Conservation (phyloP, 37 sponge, comb jelly and placozoan genomes). For the Beroe forskalii region DNA sequence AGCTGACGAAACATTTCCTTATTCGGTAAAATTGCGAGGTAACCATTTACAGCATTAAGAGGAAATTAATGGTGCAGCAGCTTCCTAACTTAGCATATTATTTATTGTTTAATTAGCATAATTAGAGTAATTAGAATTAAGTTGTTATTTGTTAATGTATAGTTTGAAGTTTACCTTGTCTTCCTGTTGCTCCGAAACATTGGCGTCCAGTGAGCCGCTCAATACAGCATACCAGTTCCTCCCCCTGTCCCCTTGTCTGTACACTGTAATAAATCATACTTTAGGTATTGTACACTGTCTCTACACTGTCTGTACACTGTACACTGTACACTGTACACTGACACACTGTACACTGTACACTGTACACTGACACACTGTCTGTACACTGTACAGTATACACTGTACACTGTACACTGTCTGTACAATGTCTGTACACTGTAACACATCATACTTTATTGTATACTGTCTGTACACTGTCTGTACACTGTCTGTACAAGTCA, state of each 20-base stretch:
- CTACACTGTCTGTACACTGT: background rate
- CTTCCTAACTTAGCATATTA: no score
- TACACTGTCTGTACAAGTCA: no score
- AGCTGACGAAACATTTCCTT: no score
- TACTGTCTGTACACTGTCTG: no score
- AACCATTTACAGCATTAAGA: no score
- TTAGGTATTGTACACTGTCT: background rate
- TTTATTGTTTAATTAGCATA: no score
- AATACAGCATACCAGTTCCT: slow-evolving; percentile 62
- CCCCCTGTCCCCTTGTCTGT: slow-evolving; percentile 30
- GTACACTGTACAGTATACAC: background rate
- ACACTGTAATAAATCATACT: slow-evolving; percentile 38
- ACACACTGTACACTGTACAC: background rate
- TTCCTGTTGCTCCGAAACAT: background rate
- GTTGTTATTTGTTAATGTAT: no score
- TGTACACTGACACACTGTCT: background rate
- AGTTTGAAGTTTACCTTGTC: slow-evolving; percentile 38
- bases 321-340: background rate
- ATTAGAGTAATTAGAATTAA: no score
- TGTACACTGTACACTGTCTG: no score
- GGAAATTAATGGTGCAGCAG: no score
- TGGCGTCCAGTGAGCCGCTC: slow-evolving; percentile 28
- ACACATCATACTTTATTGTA: no score
- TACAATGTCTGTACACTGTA: background rate
- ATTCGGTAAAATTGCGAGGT: no score